A percentile compares a stretch with the other conserved stretches of the same genome.
Conservation (phyloP, 2,113 vertebrate species). For the Panurus biarmicus region DNA sequence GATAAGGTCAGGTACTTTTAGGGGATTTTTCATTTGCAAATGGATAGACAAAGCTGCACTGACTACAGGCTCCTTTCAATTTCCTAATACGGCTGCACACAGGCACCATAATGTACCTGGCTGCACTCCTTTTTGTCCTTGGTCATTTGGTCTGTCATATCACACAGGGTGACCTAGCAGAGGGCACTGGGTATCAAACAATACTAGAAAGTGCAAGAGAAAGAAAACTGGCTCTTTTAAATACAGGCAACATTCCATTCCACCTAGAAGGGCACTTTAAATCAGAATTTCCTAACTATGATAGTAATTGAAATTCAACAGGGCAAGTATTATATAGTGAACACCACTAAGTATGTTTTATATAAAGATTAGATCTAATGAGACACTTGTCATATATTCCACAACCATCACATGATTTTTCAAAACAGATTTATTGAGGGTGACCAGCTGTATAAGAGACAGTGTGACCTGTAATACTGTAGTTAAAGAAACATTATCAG, state of each 20-base stretch:
- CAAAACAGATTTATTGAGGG: slow-evolving; percentile 29
- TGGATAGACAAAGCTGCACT: not conserved
- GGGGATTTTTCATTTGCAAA: not conserved
- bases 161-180: not conserved
- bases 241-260: not conserved
- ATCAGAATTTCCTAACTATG: not conserved
- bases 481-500: slow-evolving; percentile 27
- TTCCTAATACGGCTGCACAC: not conserved
- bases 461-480: not conserved
- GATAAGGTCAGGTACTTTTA: not conserved
- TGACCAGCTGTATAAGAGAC: not conserved
- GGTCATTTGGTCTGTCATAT: not conserved
- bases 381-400: slow-evolving; percentile 34
- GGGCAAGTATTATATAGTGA: not conserved
- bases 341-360: not conserved
- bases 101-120: not conserved
- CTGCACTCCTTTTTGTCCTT: not conserved
- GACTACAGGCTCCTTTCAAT: not conserved
- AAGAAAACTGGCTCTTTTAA: not conserved
- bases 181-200: not conserved
- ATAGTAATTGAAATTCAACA: not conserved
- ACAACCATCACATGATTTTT: slow-evolving; percentile 21
- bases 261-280: not conserved
- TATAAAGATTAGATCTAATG: slow-evolving; percentile 19
- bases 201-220: not conserved